Percentiles rank a stretch among this genome's conserved stretches.
phyloP scores from a whole-genome alignment of 2,113 vertebrate genomes.

The Amblyornis subalaris region DNA sequence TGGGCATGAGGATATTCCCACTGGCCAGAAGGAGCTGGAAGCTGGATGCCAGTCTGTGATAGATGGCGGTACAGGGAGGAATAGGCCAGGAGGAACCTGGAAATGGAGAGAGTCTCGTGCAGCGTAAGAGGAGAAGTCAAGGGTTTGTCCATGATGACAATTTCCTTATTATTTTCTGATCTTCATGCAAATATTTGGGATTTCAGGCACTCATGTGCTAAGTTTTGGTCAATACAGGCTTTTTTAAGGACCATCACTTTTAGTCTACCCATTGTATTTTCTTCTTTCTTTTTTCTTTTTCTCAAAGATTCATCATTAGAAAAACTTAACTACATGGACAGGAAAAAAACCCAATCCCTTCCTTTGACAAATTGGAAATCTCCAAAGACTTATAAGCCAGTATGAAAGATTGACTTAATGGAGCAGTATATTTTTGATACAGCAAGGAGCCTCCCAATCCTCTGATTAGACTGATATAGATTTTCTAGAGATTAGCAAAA shows the following conservation, averaged over 20 bases:
- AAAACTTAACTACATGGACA: slow-evolving; percentile 21
- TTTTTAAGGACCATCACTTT: background rate
- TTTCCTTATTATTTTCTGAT: background rate
- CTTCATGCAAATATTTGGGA: background rate
- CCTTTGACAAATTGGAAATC: slow-evolving; percentile 57
- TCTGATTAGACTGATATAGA: slow-evolving; percentile 54
- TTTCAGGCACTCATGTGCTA: background rate
- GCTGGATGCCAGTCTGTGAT: background rate
- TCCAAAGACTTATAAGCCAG: slow-evolving; percentile 48
- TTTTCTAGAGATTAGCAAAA: slow-evolving; percentile 65
- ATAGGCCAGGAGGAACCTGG: background rate
- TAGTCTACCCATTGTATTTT: background rate
- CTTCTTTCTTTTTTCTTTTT: background rate
- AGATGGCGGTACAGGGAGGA: background rate
- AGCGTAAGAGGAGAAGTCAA: background rate
- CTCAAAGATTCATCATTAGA: background rate
- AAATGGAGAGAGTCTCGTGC: background rate
- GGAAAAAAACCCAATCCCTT: background rate
- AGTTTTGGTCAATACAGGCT: background rate
- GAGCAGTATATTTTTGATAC: slow-evolving; percentile 54
- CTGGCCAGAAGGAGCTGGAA: background rate
- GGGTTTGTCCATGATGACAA: background rate
- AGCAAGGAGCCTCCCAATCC: slow-evolving; percentile 42
- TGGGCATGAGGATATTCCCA: background rate
- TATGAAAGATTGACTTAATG: slow-evolving; percentile 65